Base-by-base conservation (phyloP, 2,888 invertebrate genomes). In the Merodon equestris region DNA sequence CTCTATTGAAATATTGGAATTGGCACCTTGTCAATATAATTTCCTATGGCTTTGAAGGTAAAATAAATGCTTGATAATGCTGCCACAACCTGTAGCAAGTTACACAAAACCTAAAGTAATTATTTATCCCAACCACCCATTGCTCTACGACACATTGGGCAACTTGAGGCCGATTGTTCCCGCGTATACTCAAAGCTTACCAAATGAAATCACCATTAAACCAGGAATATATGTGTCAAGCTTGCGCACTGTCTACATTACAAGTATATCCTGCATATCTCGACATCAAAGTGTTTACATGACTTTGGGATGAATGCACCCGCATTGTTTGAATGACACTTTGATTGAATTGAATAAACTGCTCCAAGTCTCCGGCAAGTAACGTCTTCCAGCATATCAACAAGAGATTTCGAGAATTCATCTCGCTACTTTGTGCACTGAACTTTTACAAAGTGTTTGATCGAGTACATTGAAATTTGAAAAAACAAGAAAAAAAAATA, bases 161-260 rank as follows among this genome's bases (percentile, higher is more conserved):
- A 56, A 48, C 38, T 44, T 44, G 54, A 40, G 18, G 44, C 74
- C 68, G 56, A 64, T 74, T 68, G 56, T 74, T 70, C 60, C 73
- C 68, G 74, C 79, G 73, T 79, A 68, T 60, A 74, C 48, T 56
- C 63, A 79, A 79, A 79, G 74, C 79, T 79, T 74, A 56, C 27
- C 48, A 57, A 67, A 50, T 74, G 79, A 74, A 79, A 70, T 79
- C 74, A 79, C 45, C 60, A 14, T 63, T 64, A 13, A 44, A 61
- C 47, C 38, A 44, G 18, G 27, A 38, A 44, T 56, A 34, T 15
- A 56, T 71, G n/a, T n/a, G 56, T 34, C 66, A 61, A 27, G 50
- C 74, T 63, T 79, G 79, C 79, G 79, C 64, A 73, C 54, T 57
- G 51, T 19, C 27, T 17, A 40, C 40, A 38, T 38, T 2, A 27